Evolutionary conservation across 1,140 invertebrate species (phyloP).

Genomic region (Ruditapes philippinarum): DNA sequence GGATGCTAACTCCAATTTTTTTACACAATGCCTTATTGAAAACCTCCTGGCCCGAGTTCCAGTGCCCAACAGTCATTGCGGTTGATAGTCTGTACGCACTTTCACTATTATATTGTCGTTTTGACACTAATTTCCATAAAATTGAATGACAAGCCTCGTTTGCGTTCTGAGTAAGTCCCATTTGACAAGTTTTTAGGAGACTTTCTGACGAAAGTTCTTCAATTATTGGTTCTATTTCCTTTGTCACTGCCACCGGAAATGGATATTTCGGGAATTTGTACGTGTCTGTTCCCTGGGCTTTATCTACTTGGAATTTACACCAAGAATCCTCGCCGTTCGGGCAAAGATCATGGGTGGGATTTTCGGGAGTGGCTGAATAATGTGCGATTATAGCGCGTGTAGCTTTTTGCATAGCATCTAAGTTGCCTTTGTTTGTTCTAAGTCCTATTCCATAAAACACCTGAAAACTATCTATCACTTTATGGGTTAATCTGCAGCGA

Average conservation of each 20-base stretch:
- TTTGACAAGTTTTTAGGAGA: background rate
- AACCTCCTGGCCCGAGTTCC: too few species aligned
- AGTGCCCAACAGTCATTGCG: background rate
- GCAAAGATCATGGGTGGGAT: constrained; percentile 4
- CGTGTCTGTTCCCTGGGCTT: background rate
- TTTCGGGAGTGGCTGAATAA: background rate
- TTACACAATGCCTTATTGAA: background rate
- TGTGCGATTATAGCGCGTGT: constrained; percentile 31
- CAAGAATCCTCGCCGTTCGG: background rate
- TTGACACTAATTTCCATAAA: background rate
- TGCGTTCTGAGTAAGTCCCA: constrained; percentile 8
- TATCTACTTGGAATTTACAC: constrained; percentile 1
- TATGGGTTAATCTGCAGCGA: constrained; percentile 25
- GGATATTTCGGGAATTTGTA: background rate
- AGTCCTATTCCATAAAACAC: constrained; percentile 54
- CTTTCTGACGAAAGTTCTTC: background rate
- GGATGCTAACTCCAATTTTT: background rate
- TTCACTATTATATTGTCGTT: background rate
- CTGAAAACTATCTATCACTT: constrained; percentile 42
- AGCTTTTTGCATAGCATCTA: constrained; percentile 11
- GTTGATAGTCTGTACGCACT: background rate
- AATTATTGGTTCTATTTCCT: background rate
- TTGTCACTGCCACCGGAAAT: background rate
- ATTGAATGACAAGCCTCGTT: background rate
- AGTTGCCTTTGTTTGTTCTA: constrained; percentile 35